Base-by-base conservation (phyloP, 2,888 invertebrate genomes). In the Cybosia mesomella region DNA sequence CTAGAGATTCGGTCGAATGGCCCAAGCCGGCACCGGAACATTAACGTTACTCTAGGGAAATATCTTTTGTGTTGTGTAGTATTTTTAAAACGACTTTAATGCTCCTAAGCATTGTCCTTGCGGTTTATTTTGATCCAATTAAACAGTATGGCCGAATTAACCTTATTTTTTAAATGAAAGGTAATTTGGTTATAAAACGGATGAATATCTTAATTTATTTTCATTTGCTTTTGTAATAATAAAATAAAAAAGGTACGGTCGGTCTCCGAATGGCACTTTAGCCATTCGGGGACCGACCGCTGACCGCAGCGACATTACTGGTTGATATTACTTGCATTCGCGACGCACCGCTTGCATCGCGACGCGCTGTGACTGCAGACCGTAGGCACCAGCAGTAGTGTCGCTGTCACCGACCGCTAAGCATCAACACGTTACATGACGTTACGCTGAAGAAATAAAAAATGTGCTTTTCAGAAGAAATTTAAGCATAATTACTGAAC, bases 1-100 rank as follows among this genome's bases (percentile, higher is more conserved):
- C 91, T 89, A 90, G 90, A 93, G 93, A 93, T 93, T 92, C 92
- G 91, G 92, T 93, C 92, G 90, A 94, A 93, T 91, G 91, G 92
- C 91, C 89, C 87, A 90, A 87, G 89, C 92, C 83, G 87, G 90
- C 87, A 91, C 89, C 92, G 93, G 91, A 91, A 92, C 93, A 90
- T 92, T 93, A 92, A 94, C 88, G 92, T 88, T 80, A 82, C 93
- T 91, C 92, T 72, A 78, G 94, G 94, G 94, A 94, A 94, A 94
- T 94, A 92, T 90, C 90, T 86, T 89, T 91, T 89, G 87, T 90
- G 85, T 89, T 89, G 91, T 89, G 89, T 90, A 89, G 88, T 90
- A 89, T 89, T 92, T 89, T 91, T 89, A 88, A 90, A 91, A 90
- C 88, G 88, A 88, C 90, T 84, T 82, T 85, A 84, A 86, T 80